Percentiles rank a stretch among this genome's conserved stretches.
Evolutionary conservation across 2,888 invertebrate species (phyloP).

Genomic region (Oscheius sp.): DNA sequence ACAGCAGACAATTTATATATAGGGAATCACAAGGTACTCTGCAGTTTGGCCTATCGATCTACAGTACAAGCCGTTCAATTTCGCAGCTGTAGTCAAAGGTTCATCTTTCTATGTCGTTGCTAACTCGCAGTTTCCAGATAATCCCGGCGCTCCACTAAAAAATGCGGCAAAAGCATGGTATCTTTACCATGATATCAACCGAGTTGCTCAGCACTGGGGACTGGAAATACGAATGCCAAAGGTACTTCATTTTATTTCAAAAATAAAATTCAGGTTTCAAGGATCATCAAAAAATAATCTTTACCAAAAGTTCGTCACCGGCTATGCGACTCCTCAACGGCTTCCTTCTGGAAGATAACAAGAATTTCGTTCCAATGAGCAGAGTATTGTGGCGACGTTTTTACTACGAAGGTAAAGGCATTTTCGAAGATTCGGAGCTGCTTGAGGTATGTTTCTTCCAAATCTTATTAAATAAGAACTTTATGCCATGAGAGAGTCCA

Average conservation of each 20-base stretch:
- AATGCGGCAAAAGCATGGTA: constrained; percentile 18
- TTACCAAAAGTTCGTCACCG: constrained; percentile 4
- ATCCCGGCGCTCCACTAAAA: constrained; percentile 29
- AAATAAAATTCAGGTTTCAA: background rate
- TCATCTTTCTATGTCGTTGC: background rate
- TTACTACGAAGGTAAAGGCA: constrained; percentile 19
- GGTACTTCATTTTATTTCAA: background rate
- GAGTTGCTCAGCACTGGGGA: constrained; percentile 23
- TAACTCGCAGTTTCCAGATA: constrained; percentile 12
- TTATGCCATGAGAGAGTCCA: background rate
- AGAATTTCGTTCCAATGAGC: constrained; percentile 9
- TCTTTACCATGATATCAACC: constrained; percentile 10
- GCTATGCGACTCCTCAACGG: constrained; percentile 21
- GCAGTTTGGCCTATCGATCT: constrained; percentile 31
- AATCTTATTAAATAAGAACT: background rate
- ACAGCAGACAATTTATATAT: background rate
- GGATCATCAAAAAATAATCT: constrained; percentile 19
- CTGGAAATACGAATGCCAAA: constrained; percentile 23
- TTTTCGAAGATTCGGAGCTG: constrained; percentile 31
- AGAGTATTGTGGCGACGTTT: constrained; percentile 24
- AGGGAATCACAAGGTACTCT: constrained; percentile 25
- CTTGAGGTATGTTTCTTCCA: constrained; percentile 4
- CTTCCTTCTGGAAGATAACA: background rate
- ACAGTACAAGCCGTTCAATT: constrained; percentile 33
- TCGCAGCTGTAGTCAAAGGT: constrained; percentile 32